Base-by-base conservation (phyloP, 2,797 vertebrate genomes). In the Lacerta bilineata region DNA sequence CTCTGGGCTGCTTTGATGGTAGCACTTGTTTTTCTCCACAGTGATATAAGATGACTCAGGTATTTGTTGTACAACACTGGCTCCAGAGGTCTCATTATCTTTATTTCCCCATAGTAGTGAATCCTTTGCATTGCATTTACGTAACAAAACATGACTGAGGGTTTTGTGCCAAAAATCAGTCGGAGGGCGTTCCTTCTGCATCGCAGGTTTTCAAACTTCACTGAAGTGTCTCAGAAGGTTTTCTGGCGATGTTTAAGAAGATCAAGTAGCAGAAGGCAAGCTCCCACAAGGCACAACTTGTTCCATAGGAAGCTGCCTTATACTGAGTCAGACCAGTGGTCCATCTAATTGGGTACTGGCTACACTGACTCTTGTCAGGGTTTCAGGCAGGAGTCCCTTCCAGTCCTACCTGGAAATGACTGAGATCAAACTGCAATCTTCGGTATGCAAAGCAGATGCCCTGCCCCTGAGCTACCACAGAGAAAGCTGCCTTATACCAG, bases 81-180 rank as follows among this genome's bases (percentile, higher is more conserved):
- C 69, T 84, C 82, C 7, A 36, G 82, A 84, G 82, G 33, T 55
- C n/a, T 84, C 69, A 72, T 55, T 84, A 72, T 33, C 9, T 13
- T 25, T 50, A 27, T 25, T n/a, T 23, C 82, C 46, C 68, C 20
- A 11, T 23, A 55, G 82, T 29, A 36, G 11, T n/a, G 50, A 50
- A 8, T 83, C 81, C 13, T 13, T 59, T 29, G 15, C 8, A 6
- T 83, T 83, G 41, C 29, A 9, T 69, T 83, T 69, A n/a, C 29
- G 61, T 18, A 64, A 80, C 39, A 68, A 41, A 82, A 41, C 8
- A 4, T 3, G 13, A 6, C 29, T 5, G 41, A 20, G 66, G n/a
- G n/a, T n/a, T 23, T 17, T 18, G 27, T 50, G 81, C 66, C 66
- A 83, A 46, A n/a, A n/a, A 15, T 18, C 81, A 71, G 81, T 8